Base-by-base conservation (phyloP, 2,113 vertebrate genomes). In the Arenaria interpres region DNA sequence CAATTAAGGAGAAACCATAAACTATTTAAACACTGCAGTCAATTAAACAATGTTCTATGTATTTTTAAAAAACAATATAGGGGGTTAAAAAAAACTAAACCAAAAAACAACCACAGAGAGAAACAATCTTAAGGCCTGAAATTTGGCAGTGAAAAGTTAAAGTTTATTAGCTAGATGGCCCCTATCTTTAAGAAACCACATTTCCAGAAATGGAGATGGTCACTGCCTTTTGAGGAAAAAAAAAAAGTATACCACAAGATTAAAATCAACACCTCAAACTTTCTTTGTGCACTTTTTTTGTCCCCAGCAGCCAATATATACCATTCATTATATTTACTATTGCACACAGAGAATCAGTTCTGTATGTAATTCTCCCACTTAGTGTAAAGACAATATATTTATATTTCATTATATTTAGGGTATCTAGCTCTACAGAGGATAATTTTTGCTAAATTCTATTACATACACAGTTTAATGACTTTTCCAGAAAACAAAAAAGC, bases 401-500 rank as follows among this genome's bases (percentile, higher is more conserved):
- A 33, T 77, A 88, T 67, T 62, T 93, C 59, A 62, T 46, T 91
- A 12, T 66, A 77, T 39, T n/a, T 56, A 43, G 28, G 24, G 20
- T 94, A 28, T 80, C 53, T 48, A 23, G 14, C 27, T 81, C 81
- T 59, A 74, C 27, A 78, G 81, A 69, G 37, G 2, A 25, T 37
- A 57, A 48, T 84, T 85, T 77, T 68, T 77, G 14, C 21, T 85
- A 78, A 85, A 53, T 89, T 87, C 18, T 67, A n/a, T 77, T 81
- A 69, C 10, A n/a, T 35, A 7, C 45, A 16, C 15, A 53, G 14
- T 84, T 62, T 60, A 87, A 80, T 53, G 21, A 35, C 12, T 74
- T 80, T 56, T 39, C 10, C 19, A 30, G 35, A 27, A 20, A 45
- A 54, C 39, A 53, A 39, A 39, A 57, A 59, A 4, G 5, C 14